Evolutionary conservation across 1,140 invertebrate species (phyloP).

Genomic region (Agrypnia vestita): DNA sequence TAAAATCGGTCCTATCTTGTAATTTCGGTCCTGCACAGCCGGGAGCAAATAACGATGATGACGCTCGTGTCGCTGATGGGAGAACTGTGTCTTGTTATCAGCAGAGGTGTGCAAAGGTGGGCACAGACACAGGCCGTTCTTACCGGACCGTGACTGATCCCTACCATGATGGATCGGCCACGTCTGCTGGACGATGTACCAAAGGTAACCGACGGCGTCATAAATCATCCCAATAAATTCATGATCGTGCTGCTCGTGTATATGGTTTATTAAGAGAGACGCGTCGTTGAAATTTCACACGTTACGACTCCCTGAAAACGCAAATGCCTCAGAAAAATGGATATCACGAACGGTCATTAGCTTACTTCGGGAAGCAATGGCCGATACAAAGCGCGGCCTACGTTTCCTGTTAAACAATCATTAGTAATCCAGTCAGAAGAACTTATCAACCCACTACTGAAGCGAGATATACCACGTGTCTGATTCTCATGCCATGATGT

Average conservation of each 20-base stretch:
- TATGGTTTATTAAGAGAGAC: slow-evolving; percentile 26
- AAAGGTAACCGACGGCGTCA: slow-evolving; percentile 5
- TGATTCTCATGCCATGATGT: too few species aligned
- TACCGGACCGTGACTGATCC: slow-evolving; percentile 17
- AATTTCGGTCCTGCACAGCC: background rate
- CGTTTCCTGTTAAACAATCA: too few species aligned
- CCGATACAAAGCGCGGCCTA: too few species aligned
- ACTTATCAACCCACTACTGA: too few species aligned
- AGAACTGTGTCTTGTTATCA: slow-evolving; percentile 53
- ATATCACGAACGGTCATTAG: too few species aligned
- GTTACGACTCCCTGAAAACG: too few species aligned
- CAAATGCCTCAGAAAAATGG: too few species aligned
- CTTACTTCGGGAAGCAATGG: too few species aligned
- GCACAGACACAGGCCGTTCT: slow-evolving; percentile 10
- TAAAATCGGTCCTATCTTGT: background rate
- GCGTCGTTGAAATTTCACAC: too few species aligned
- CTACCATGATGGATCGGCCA: slow-evolving; percentile 43
- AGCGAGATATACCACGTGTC: too few species aligned
- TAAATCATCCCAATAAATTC: slow-evolving; percentile 24
- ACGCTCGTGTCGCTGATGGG: slow-evolving; percentile 32
- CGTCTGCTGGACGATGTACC: background rate
- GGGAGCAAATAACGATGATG: slow-evolving; percentile 25
- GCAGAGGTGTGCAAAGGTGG: slow-evolving; percentile 9
- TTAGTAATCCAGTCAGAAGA: too few species aligned
- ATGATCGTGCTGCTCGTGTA: background rate